These are phyloP conservation scores for Scomber colias DNA, from an alignment of 2,113 vertebrate species.

Conservation along the genomic window DNA sequence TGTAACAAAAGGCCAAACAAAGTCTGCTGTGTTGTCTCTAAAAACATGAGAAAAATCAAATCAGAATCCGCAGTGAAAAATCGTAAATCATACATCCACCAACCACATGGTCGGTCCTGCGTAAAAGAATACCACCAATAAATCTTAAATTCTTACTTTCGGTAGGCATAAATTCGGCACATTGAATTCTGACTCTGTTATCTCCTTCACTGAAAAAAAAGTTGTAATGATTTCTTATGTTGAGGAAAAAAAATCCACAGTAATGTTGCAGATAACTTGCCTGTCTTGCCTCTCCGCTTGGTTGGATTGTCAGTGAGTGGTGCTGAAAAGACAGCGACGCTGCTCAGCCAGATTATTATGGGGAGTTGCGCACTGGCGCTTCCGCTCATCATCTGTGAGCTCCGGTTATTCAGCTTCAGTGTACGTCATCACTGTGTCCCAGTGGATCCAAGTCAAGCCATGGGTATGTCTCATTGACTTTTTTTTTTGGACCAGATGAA, in stretches of 20 bases:
- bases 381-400: constrained; percentile 72
- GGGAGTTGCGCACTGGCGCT: constrained; percentile 76
- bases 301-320: constrained; percentile 66
- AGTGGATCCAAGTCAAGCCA: constrained; percentile 39
- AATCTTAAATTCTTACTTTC: constrained; percentile 40
- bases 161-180: constrained; percentile 4
- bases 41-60: constrained; percentile 8
- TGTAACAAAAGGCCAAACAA: constrained; percentile 13
- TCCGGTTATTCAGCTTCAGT: constrained; percentile 67
- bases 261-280: constrained; percentile 30
- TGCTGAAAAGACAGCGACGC: constrained; percentile 79
- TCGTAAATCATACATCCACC: constrained; percentile 45
- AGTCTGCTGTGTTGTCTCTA: background rate
- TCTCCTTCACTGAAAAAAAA: constrained; percentile 15
- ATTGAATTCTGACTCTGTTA: constrained; percentile 1
- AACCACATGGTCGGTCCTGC: constrained; percentile 52
- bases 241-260: constrained; percentile 31
- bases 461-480: constrained; percentile 34
- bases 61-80: constrained; percentile 44
- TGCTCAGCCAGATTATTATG: constrained; percentile 76
- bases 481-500: constrained; percentile 10
- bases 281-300: constrained; percentile 53
- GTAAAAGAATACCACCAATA: background rate
- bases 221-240: constrained; percentile 28
- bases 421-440: constrained; percentile 77